Base-by-base conservation (phyloP, 2,888 invertebrate genomes). In the Drosophila stalkeri region DNA sequence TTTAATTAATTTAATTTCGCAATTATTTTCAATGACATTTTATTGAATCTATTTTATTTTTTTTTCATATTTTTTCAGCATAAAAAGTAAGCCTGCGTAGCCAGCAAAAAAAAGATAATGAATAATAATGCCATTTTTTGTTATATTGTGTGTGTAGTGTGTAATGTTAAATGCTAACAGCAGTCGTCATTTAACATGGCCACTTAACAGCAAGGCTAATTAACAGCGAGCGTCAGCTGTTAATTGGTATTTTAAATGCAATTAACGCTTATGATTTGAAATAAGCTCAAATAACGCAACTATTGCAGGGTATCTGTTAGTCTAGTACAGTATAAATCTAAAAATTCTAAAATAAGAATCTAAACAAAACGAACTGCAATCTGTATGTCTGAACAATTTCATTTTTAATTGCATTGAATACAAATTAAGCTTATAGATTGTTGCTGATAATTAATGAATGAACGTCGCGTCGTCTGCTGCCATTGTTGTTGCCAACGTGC, bases 391-490 rank as follows among this genome's bases (percentile, higher is more conserved):
- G 52, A 62, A 44, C 64, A 74, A 82, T 75, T 62, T 64, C 18
- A 64, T 43, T 72, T 77, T 71, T 81, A 85, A 86, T 88, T 88
- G 83, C 77, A 69, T 83, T 77, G 83, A 73, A 81, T 83, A 77
- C 76, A 75, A 86, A 86, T 88, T 64, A 74, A 81, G 75, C 71
- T 64, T 72, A 64, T 61, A 71, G 75, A 86, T 81, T 72, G 75
- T n/a, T 43, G 65, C 46, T 55, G 80, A 80, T 86, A 86, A 83
- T 86, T 83, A 81, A 80, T 82, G 80, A 84, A 81, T 88, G 76
- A 77, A 74, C 54, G 66, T 52, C 72, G 54, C 27, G 20, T 23
- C 46, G 46, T 3, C 20, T 62, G 35, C 18, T 49, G 46, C 16
- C 60, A 39, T 60, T 59, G 33, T 51, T 64, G 49, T 51, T 59